Evolutionary conservation across 2,888 invertebrate genomes (phyloP).

Genomic region (Melitaea athalia): DNA sequence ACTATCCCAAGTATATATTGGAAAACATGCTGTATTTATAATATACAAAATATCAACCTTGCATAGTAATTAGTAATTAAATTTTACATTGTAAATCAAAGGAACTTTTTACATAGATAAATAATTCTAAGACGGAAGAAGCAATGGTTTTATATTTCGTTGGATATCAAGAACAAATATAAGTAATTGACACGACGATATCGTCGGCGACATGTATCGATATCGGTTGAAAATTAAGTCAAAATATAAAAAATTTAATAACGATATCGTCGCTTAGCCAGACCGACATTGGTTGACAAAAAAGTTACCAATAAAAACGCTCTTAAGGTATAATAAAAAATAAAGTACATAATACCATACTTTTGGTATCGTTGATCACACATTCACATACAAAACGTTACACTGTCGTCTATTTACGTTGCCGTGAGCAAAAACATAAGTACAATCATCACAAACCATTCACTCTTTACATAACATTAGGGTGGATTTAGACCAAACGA

Average conservation of each 20-base stretch:
- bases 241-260: no score
- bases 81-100: slow-evolving; percentile 18
- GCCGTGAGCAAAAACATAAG: slow-evolving; percentile 65
- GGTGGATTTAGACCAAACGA: no score
- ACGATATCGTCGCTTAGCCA: no score
- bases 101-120: slow-evolving; percentile 20
- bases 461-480: slow-evolving; percentile 48
- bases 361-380: slow-evolving; percentile 46
- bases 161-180: not conserved
- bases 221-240: no score
- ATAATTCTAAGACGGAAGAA: slow-evolving; percentile 1
- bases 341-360: slow-evolving; percentile 29
- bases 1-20: no score
- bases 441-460: slow-evolving; percentile 71
- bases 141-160: not conserved
- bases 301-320: no score
- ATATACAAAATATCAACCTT: not conserved
- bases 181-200: not conserved
- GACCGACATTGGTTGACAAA: no score
- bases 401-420: slow-evolving; percentile 2
- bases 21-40: no score
- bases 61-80: not conserved
- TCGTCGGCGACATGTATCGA: no score
- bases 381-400: slow-evolving; percentile 21
- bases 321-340: not conserved